Evolutionary conservation across 1,140 invertebrate species (phyloP).

Genomic region (Dendroctonus valens): DNA sequence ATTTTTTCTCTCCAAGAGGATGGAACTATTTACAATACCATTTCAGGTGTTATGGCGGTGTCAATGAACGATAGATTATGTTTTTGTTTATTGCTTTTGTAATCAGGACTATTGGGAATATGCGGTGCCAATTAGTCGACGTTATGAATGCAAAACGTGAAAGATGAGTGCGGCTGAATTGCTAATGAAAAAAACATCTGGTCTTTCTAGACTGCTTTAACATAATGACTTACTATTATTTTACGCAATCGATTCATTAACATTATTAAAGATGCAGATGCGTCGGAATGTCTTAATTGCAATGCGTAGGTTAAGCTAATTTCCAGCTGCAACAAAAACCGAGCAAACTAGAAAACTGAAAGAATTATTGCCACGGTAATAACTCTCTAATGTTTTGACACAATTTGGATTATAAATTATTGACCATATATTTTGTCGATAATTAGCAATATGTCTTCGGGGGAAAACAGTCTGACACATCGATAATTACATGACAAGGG

Average conservation of each 20-base stretch:
- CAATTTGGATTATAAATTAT: conserved; percentile 10
- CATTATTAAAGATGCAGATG: background rate
- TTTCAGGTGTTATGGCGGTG: conserved; percentile 19
- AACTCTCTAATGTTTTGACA: conserved; percentile 4
- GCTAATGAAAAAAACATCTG: background rate
- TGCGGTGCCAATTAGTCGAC: too few relatives aligned
- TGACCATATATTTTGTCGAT: conserved; percentile 7
- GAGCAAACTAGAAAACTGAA: background rate
- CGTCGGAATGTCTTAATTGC: conserved; percentile 6
- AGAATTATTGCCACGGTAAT: conserved; percentile 4
- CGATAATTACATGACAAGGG: too few relatives aligned
- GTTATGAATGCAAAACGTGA: too few relatives aligned
- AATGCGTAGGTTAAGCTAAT: conserved; percentile 4
- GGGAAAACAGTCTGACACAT: background rate
- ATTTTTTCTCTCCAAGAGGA: conserved; percentile 8
- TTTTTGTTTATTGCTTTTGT: conserved; percentile 12
- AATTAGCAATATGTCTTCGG: conserved; percentile 4
- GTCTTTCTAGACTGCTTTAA: background rate
- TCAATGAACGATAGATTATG: conserved; percentile 25
- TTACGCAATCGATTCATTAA: background rate
- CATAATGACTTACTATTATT: background rate
- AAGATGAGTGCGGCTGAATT: too few relatives aligned
- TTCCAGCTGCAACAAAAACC: conserved; percentile 9
- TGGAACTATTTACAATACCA: conserved; percentile 26
- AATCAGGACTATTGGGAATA: background rate